A percentile compares a stretch with the other conserved stretches of the same genome.
These are phyloP conservation scores for Meloidogyne chitwoodi DNA, from an alignment of 1,140 invertebrate genomes.

Conservation along the genomic window DNA sequence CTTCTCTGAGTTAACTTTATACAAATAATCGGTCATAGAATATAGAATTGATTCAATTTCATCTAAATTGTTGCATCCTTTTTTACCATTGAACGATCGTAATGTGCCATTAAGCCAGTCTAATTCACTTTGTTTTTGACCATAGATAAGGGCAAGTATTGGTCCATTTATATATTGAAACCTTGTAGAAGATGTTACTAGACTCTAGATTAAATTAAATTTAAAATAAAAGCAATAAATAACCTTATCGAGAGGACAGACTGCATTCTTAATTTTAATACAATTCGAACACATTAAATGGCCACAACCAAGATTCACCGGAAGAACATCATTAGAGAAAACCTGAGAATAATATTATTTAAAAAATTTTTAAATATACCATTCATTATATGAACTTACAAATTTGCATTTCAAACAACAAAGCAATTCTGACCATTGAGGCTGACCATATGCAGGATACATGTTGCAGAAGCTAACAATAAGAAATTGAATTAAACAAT, in stretches of 20 bases:
- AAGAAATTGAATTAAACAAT: not conserved
- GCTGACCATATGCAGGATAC: not conserved
- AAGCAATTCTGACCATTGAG: slow-evolving; percentile 47
- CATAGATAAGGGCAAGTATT: not conserved
- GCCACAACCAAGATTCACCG: slow-evolving; percentile 49
- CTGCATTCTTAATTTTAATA: not conserved
- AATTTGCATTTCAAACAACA: slow-evolving; percentile 45
- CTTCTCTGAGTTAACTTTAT: slow-evolving; percentile 40
- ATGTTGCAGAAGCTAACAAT: not conserved
- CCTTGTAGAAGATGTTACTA: not conserved
- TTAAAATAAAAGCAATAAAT: not conserved
- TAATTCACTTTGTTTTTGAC: not conserved
- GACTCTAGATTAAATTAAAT: not conserved
- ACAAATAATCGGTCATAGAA: slow-evolving; percentile 28
- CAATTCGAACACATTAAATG: slow-evolving; percentile 45
- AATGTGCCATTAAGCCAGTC: not conserved
- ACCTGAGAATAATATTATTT: slow-evolving; percentile 33
- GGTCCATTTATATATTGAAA: slow-evolving; percentile 18
- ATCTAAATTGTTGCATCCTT: not conserved
- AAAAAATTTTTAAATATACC: slow-evolving; percentile 6
- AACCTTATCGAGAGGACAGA: not conserved
- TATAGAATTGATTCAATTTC: slow-evolving; percentile 10
- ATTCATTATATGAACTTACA: slow-evolving; percentile 21
- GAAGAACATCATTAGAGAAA: slow-evolving; percentile 35
- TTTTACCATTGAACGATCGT: not conserved